phyloP scores from a whole-genome alignment of 2,888 invertebrate species.

The Epirrhoe tristata region DNA sequence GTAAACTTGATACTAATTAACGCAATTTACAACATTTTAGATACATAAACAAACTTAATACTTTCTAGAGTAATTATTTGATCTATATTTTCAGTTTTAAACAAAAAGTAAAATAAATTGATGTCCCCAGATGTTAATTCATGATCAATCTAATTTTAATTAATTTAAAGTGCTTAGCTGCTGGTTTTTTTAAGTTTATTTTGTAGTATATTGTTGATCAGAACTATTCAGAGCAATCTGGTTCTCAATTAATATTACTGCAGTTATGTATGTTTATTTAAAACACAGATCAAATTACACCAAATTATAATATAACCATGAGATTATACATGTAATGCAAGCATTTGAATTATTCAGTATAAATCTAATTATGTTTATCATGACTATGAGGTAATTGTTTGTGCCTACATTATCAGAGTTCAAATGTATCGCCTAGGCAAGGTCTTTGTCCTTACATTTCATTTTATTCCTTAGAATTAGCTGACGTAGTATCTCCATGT shows the following conservation, averaged over 20 bases:
- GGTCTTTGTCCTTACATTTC: conserved; percentile 39
- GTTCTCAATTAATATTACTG: neutral
- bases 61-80: neutral
- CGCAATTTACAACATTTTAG: too few relatives aligned
- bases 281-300: conserved; percentile 5
- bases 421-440: conserved; percentile 6
- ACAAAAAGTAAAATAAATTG: neutral
- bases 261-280: neutral
- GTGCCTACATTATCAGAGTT: conserved; percentile 3
- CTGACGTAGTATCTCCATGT: conserved; percentile 59
- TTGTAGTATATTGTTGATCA: neutral
- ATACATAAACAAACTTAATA: too few relatives aligned
- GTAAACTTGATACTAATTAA: neutral
- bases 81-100: neutral
- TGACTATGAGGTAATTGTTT: conserved; percentile 22
- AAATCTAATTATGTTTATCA: neutral
- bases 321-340: neutral
- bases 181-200: neutral
- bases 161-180: neutral
- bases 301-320: neutral
- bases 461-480: conserved; percentile 48
- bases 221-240: neutral
- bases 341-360: neutral
- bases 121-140: neutral
- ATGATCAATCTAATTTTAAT: neutral